Base-by-base conservation (phyloP, 2,797 vertebrate species). In the Semotilus atromaculatus region DNA sequence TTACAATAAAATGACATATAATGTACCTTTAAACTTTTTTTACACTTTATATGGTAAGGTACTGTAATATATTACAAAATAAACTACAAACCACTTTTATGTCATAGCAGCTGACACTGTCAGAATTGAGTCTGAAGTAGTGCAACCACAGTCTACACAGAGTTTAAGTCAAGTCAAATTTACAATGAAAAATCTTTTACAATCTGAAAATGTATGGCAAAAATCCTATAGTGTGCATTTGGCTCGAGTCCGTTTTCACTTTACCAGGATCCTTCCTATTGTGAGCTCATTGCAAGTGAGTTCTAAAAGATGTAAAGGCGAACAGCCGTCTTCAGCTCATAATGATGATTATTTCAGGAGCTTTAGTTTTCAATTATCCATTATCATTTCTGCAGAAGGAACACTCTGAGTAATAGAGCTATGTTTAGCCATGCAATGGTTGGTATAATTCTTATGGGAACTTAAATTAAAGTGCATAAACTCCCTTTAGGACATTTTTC, bases 321-420 rank as follows among this genome's bases (percentile, higher is more conserved):
- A 87, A 81, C 60, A 81, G 60, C 55, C 18, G 58, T 86, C 81
- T 90, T 89, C 80, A 89, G 88, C 88, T 87, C 82, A 88, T 16
- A 34, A 77, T 88, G 89, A 91, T 94, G 88, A 93, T 93, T 93
- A 90, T 93, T 94, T 89, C 89, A 92, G 88, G 90, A 92, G 89
- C 89, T 89, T 10, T 26, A 91, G 91, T 90, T 91, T 82, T 89
- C 87, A 90, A 77, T 70, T 88, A 87, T 89, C 90, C 77, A 86
- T 93, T 90, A 89, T 90, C 71, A 85, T 88, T 86, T 87, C 85
- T 70, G 62, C 72, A 81, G 86, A 85, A 31, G 7, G 86, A 31
- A 68, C 40, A 38, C 62, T 51, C 23, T 16, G 67, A 88, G 78
- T 87, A 81, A 16, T 0, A 7, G 74, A 51, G 38, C 86, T 90